Percentiles rank a stretch among this genome's conserved stretches.
These are phyloP conservation scores for Eulemur mongoz DNA, from an alignment of 2,797 vertebrate species.

Conservation along the genomic window DNA sequence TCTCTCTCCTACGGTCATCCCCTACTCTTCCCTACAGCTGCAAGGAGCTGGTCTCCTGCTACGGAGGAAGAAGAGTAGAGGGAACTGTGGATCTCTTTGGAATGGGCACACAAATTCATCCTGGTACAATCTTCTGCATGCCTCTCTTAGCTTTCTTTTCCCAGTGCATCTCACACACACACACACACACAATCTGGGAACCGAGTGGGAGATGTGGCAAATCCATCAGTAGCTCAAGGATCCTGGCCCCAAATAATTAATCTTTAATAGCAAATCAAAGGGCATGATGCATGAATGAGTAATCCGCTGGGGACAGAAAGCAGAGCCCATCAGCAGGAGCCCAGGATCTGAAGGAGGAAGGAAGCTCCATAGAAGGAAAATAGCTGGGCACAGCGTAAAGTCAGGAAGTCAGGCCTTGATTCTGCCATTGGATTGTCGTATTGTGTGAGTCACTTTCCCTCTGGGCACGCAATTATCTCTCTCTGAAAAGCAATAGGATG, in stretches of 20 bases:
- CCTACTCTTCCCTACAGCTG: background rate
- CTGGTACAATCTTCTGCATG: background rate
- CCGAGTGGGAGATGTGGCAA: background rate
- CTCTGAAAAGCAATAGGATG: background rate
- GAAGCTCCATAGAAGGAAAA: background rate
- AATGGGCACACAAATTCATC: background rate
- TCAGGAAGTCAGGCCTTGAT: background rate
- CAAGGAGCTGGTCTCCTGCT: background rate
- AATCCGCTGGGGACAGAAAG: background rate
- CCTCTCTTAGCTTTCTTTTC: background rate
- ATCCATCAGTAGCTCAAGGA: background rate
- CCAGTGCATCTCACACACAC: background rate
- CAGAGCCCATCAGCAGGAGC: background rate
- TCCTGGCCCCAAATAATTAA: background rate
- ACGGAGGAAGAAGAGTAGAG: background rate
- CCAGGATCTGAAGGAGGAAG: background rate
- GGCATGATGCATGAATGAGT: fast-evolving
- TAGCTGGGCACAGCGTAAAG: background rate
- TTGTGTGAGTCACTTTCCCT: background rate
- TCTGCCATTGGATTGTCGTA: background rate
- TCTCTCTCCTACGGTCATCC: background rate
- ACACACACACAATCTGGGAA: background rate
- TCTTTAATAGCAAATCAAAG: background rate
- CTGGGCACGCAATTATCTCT: background rate
- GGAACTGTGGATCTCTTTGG: background rate